Evolutionary conservation across 1,140 invertebrate species (phyloP).

Genomic region (Spodoptera frugiperda): DNA sequence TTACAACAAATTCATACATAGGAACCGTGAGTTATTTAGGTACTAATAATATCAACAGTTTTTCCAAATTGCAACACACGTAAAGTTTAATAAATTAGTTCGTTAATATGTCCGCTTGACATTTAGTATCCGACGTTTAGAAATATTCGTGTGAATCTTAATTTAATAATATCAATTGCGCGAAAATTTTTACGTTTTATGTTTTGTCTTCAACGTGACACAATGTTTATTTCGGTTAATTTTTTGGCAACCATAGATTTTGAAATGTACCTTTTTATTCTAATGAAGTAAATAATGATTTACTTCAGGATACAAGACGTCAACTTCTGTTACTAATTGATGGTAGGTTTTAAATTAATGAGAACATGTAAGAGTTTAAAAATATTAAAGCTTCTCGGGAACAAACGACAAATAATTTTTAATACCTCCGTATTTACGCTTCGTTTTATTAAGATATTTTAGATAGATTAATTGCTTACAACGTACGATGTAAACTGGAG

Average conservation of each 20-base stretch:
- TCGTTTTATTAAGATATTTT: conserved; percentile 14
- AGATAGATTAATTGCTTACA: conserved; percentile 12
- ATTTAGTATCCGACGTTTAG: conserved; percentile 6
- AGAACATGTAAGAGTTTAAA: conserved; percentile 8
- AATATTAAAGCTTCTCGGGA: conserved; percentile 1
- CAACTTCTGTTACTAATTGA: conserved; percentile 45
- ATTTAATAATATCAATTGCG: conserved; percentile 19
- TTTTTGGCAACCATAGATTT: conserved; percentile 52
- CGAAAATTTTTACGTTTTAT: not conserved
- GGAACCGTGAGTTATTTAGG: not conserved
- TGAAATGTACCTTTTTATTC: conserved; percentile 53
- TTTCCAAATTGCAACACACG: not conserved
- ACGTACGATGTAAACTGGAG: not conserved
- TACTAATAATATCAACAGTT: not conserved
- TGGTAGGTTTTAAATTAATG: conserved; percentile 50
- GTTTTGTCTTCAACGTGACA: conserved; percentile 20
- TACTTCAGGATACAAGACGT: conserved; percentile 2
- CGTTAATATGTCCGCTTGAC: not conserved
- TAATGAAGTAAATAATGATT: conserved; percentile 27
- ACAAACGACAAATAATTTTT: conserved; percentile 13
- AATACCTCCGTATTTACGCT: not conserved
- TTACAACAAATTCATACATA: too few species aligned
- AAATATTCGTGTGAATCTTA: not conserved
- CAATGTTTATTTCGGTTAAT: conserved; percentile 50
- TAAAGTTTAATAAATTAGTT: not conserved